Conservation (phyloP, 2,797 vertebrate species). For the Sebastes glaucus region DNA sequence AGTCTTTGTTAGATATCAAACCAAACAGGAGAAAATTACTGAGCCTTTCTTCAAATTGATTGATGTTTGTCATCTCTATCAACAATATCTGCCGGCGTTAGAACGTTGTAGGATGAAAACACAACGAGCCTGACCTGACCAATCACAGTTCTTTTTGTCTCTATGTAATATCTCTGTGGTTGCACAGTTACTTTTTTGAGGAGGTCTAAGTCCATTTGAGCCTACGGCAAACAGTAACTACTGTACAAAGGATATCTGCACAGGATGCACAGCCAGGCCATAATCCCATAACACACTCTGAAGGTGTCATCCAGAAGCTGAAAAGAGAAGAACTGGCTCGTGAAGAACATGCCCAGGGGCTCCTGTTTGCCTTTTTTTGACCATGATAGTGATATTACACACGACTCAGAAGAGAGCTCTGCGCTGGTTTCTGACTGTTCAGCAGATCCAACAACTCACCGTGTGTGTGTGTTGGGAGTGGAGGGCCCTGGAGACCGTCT, state of each 20-base stretch:
- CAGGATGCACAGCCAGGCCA: too few relatives aligned
- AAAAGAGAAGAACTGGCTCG: constrained; percentile 10
- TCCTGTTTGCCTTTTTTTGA: constrained; percentile 14
- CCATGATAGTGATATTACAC: constrained; percentile 10
- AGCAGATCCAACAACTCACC: constrained; percentile 31
- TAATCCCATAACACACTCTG: background rate
- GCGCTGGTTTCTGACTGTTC: constrained; percentile 11
- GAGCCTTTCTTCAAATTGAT: background rate
- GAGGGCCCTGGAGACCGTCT: constrained; percentile 41
- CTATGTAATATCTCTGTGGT: background rate
- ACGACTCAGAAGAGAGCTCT: background rate
- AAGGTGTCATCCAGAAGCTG: constrained; percentile 13
- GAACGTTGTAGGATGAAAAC: background rate
- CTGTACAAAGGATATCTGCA: background rate
- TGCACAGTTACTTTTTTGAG: background rate
- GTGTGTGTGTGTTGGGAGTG: background rate
- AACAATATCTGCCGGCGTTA: background rate
- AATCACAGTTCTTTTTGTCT: background rate
- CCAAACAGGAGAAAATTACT: background rate
- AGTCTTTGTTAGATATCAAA: background rate
- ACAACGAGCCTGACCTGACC: background rate
- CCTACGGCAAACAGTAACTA: background rate
- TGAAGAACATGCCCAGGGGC: constrained; percentile 22
- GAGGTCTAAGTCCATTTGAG: background rate
- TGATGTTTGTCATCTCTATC: background rate